These are phyloP conservation scores for Chrysogorgia sp. DNA, from an alignment of 92 coral and sea anemone genomes.

Conservation along the genomic window DNA sequence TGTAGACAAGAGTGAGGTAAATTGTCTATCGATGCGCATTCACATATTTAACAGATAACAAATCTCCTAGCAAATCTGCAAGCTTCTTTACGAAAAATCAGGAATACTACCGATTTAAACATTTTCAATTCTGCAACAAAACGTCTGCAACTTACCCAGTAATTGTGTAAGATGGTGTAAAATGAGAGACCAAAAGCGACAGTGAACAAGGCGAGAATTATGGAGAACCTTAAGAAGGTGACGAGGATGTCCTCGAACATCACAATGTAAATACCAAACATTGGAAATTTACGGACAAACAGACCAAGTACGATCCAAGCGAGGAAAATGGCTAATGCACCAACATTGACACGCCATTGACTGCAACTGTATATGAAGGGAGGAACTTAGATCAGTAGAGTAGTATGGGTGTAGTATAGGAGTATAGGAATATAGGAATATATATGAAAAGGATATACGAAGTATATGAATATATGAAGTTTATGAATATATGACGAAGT, in stretches of 20 bases:
- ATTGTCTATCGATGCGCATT: no score
- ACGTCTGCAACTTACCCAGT: constrained; percentile 13
- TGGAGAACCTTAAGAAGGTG: constrained; percentile 75
- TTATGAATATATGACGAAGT: no score
- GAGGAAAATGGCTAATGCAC: constrained; percentile 82
- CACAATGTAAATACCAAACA: constrained; percentile 93
- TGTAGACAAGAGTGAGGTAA: no score
- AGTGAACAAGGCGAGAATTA: constrained; percentile 74
- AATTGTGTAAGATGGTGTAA: constrained; percentile 63
- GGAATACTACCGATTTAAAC: no score
- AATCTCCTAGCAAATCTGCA: no score
- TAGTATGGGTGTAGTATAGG: neutral
- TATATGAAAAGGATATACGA: no score
- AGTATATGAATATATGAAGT: no score
- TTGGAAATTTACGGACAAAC: constrained; percentile 90
- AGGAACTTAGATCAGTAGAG: neutral
- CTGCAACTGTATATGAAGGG: constrained; percentile 28
- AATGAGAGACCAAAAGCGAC: constrained; percentile 85
- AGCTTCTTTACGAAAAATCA: no score
- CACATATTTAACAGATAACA: no score
- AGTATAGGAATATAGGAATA: no score
- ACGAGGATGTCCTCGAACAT: constrained; percentile 89
- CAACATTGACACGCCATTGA: constrained; percentile 70
- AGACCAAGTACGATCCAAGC: constrained; percentile 85
- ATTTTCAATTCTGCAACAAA: no score